Percentiles rank a stretch among this genome's conserved stretches.
Conservation (phyloP, 2,888 invertebrate species). For the Micoletzkya japonica region DNA sequence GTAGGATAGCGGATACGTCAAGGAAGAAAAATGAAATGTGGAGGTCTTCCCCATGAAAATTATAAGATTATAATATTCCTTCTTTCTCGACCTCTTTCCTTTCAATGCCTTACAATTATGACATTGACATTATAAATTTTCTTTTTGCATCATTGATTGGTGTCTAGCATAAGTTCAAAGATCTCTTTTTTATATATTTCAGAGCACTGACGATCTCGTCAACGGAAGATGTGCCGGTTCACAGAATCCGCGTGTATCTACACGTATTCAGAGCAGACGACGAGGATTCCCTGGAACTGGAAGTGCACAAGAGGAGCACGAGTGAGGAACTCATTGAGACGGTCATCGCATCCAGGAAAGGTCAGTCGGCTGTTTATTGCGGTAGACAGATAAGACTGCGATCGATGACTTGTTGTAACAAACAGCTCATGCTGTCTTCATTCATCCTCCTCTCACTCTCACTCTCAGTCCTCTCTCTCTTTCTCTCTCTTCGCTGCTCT, state of each 20-base stretch:
- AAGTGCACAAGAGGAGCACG: slow-evolving; percentile 87
- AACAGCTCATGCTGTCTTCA: not conserved
- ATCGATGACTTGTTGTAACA: not conserved
- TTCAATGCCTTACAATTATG: too few relatives aligned
- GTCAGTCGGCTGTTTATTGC: not conserved
- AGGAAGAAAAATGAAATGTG: too few relatives aligned
- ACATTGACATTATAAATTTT: too few relatives aligned
- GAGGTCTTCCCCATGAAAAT: too few relatives aligned
- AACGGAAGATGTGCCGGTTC: slow-evolving; percentile 49
- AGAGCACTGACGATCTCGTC: slow-evolving; percentile 55
- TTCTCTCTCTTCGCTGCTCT: slow-evolving; percentile 70
- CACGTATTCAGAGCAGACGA: slow-evolving; percentile 59
- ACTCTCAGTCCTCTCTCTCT: slow-evolving; percentile 69
- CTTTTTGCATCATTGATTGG: too few relatives aligned
- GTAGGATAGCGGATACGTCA: too few relatives aligned
- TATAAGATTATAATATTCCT: too few relatives aligned
- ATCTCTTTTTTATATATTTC: slow-evolving; percentile 39
- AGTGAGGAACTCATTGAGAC: slow-evolving; percentile 88
- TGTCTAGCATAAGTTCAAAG: not conserved
- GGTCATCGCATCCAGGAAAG: slow-evolving; percentile 67
- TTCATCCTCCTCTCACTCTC: not conserved
- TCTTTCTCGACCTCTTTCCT: too few relatives aligned
- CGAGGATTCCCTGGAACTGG: slow-evolving; percentile 83
- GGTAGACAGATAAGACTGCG: not conserved
- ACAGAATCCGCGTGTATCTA: slow-evolving; percentile 51